Evolutionary conservation across 2,797 vertebrate genomes (phyloP).

Genomic region (Dermochelys coriacea): DNA sequence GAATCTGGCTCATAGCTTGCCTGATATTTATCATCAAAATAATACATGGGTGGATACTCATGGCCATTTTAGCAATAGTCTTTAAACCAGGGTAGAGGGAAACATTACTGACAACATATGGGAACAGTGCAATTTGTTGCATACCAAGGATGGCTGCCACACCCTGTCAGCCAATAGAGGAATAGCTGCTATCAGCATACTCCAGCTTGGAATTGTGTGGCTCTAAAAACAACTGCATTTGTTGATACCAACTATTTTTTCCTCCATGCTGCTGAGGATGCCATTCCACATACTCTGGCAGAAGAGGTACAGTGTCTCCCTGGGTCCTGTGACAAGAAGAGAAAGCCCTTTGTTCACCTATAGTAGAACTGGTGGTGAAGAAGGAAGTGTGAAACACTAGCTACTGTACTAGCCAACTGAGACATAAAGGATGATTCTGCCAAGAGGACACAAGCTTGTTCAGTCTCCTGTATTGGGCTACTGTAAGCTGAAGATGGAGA

Average conservation of each 20-base stretch:
- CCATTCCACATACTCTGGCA: constrained; percentile 42
- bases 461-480: constrained; percentile 9
- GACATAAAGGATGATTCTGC: constrained; percentile 22
- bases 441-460: constrained; percentile 33
- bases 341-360: constrained; percentile 49
- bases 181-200: constrained; percentile 14
- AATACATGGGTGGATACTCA: neutral
- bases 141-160: neutral
- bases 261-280: constrained; percentile 58
- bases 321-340: constrained; percentile 35
- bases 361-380: neutral
- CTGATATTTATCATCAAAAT: neutral
- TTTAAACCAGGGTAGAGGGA: neutral
- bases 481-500: neutral
- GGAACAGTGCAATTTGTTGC: neutral
- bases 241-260: constrained; percentile 49
- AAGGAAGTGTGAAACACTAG: constrained; percentile 46
- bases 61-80: neutral
- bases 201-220: neutral
- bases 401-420: constrained; percentile 48
- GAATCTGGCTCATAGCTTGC: neutral
- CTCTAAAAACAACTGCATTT: neutral
- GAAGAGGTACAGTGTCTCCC: constrained; percentile 59
- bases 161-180: neutral
- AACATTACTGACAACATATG: neutral